Conservation (phyloP, 2,888 invertebrate species). For the Deilephila porcellus region DNA sequence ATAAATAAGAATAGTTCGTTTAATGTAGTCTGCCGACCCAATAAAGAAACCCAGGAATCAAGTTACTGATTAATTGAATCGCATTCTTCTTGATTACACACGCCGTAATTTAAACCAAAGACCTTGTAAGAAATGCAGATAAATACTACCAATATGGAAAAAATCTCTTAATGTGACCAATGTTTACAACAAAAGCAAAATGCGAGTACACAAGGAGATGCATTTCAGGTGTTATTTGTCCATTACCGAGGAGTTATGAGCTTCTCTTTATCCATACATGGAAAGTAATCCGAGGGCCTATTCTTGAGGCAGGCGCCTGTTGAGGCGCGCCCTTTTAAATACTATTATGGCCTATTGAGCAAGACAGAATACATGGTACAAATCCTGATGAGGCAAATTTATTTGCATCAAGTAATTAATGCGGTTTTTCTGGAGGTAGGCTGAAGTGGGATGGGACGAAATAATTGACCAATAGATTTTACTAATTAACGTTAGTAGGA, state of each 20-base stretch:
- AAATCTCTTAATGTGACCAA: slow-evolving; percentile 18
- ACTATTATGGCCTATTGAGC: slow-evolving; percentile 49
- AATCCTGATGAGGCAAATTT: slow-evolving; percentile 51
- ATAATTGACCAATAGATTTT: background rate
- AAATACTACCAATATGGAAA: slow-evolving; percentile 17
- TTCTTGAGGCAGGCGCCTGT: slow-evolving; percentile 48
- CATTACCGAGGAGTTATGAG: slow-evolving; percentile 54
- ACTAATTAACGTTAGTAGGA: background rate
- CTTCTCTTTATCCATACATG: slow-evolving; percentile 49
- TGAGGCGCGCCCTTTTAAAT: slow-evolving; percentile 45
- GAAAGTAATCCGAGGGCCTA: slow-evolving; percentile 39
- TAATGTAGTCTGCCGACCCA: background rate
- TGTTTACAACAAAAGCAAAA: slow-evolving; percentile 28
- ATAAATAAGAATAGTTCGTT: background rate
- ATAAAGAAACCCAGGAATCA: background rate
- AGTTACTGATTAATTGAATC: background rate
- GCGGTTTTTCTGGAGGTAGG: slow-evolving; percentile 33
- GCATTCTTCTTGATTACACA: background rate
- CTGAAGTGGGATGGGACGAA: background rate
- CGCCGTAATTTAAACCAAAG: background rate
- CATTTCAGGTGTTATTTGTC: slow-evolving; percentile 51
- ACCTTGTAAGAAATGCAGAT: slow-evolving; percentile 19
- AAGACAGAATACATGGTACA: slow-evolving; percentile 48
- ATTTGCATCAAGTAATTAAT: slow-evolving; percentile 63
- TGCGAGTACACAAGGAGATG: slow-evolving; percentile 34